phyloP scores from a whole-genome alignment of 2,888 invertebrate species.

The Fabriciana adippe region DNA sequence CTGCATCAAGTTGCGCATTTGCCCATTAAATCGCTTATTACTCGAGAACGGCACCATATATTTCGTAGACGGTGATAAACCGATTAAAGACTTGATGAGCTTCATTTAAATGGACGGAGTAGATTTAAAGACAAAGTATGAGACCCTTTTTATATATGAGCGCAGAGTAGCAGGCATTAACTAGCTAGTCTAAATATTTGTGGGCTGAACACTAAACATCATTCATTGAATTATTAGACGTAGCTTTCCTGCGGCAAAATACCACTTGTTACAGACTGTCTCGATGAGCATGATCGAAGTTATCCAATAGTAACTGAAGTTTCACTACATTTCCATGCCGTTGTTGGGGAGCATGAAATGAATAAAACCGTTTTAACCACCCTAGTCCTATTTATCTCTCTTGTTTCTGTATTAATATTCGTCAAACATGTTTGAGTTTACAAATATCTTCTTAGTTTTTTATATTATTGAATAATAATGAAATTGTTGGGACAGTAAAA shows the following conservation, averaged over 20 bases:
- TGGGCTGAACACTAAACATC: background rate
- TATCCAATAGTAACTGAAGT: conserved; percentile 16
- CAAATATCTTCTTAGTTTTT: background rate
- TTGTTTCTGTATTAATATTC: background rate
- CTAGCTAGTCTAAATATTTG: background rate
- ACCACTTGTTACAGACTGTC: conserved; percentile 14
- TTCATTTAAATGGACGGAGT: too few relatives aligned
- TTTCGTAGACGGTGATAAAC: too few relatives aligned
- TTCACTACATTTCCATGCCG: conserved; percentile 13
- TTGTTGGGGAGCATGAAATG: background rate
- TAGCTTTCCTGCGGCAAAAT: conserved; percentile 8
- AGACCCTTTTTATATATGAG: too few relatives aligned
- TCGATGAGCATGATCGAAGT: conserved; percentile 17
- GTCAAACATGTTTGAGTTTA: background rate
- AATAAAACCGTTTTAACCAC: background rate
- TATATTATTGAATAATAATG: background rate
- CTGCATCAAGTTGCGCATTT: too few relatives aligned
- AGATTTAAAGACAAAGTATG: too few relatives aligned
- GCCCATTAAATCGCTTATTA: too few relatives aligned
- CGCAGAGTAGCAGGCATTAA: too few relatives aligned
- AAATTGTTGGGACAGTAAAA: too few relatives aligned
- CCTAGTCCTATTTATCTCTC: background rate
- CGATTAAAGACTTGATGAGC: too few relatives aligned
- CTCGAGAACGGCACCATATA: too few relatives aligned
- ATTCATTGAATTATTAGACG: conserved; percentile 8